Percentiles rank a stretch among this genome's conserved stretches.
These are phyloP conservation scores for Melanotaenia maccullochi DNA, from an alignment of 2,797 vertebrate species.

Conservation along the genomic window DNA sequence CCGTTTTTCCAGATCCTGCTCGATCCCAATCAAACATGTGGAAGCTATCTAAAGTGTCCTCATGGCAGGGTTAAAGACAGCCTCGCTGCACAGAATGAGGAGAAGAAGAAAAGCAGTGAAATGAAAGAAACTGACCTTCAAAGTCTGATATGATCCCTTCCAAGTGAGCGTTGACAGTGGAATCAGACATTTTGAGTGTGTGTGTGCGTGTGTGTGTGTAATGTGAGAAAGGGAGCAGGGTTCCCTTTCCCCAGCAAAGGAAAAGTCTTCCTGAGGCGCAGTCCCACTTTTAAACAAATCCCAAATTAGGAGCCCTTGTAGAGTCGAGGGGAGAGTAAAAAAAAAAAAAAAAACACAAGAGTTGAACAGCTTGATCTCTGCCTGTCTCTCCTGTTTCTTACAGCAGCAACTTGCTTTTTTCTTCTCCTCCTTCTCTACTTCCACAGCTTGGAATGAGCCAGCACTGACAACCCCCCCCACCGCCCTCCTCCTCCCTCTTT, in stretches of 20 bases:
- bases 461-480: slow-evolving; percentile 73
- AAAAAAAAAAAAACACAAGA: slow-evolving; percentile 38
- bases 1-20: slow-evolving; percentile 45
- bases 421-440: slow-evolving; percentile 76
- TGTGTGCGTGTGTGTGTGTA: slow-evolving; percentile 34
- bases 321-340: slow-evolving; percentile 49
- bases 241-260: slow-evolving; percentile 80
- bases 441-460: slow-evolving; percentile 79
- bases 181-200: slow-evolving; percentile 90
- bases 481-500: slow-evolving; percentile 21
- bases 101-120: slow-evolving; percentile 24
- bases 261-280: slow-evolving; percentile 76
- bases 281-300: slow-evolving; percentile 85
- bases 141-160: slow-evolving; percentile 99
- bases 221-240: slow-evolving; percentile 62
- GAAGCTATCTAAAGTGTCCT: slow-evolving; percentile 74
- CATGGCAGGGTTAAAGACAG: slow-evolving; percentile 66
- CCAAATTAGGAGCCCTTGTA: slow-evolving; percentile 84
- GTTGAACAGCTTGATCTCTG: slow-evolving; percentile 69
- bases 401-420: slow-evolving; percentile 79
- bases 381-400: slow-evolving; percentile 64
- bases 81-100: slow-evolving; percentile 28
- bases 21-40: slow-evolving; percentile 68
- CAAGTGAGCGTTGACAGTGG: slow-evolving; percentile 95
- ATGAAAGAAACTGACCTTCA: slow-evolving; percentile 89